Evolutionary conservation across 2,888 invertebrate species (phyloP), one percentile per base, ranked within the genome.

Genomic region (Caenorhabditis japonica): DNA sequence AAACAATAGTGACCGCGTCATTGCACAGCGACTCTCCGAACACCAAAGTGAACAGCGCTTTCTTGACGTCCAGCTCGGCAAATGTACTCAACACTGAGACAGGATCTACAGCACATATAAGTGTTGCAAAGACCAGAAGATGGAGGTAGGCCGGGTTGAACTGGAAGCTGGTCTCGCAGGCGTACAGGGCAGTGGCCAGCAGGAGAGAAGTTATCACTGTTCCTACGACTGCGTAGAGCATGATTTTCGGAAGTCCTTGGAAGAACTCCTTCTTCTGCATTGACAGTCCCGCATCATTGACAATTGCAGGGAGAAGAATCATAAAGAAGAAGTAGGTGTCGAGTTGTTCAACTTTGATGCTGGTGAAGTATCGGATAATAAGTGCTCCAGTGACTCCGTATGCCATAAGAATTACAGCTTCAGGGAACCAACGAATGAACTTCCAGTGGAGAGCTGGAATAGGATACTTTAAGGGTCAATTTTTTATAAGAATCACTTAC

Each of bases 231-330:
- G 97, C 97, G 90, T 95, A 95, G 71, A 96, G 90, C 75, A 96
- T 90, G 86, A 97, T 97, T 62, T 96, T 96, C 83, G 95, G 95
- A 79, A 97, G 91, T 88, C 97, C 95, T 88, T 96, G 60, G 89
- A 97, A 97, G 91, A 97, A 97, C 84, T 96, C 91, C 85, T 96
- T 91, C 89, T 95, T 96, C 25, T 96, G 96, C 96, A 97, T 96
- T 89, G 95, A 97, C 89, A 97, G 97, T 13, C 97, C 97, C 3
- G 97, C 97, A 88, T 97, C 97, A 86, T 97, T 91, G 82, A 97
- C 97, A 85, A 97, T 97, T 41, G 97, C 97, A 34, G 97, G 97
- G 85, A 97, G 91, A 93, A 96, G 94, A 89, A 94, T 95, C 80
- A 96, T 92, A 91, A 97, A 97, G 91, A 97, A 97, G 15, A 94